Percentiles rank a stretch among this genome's conserved stretches.
Evolutionary conservation across 2,113 vertebrate species (phyloP).

Genomic region (Mellivora capensis): DNA sequence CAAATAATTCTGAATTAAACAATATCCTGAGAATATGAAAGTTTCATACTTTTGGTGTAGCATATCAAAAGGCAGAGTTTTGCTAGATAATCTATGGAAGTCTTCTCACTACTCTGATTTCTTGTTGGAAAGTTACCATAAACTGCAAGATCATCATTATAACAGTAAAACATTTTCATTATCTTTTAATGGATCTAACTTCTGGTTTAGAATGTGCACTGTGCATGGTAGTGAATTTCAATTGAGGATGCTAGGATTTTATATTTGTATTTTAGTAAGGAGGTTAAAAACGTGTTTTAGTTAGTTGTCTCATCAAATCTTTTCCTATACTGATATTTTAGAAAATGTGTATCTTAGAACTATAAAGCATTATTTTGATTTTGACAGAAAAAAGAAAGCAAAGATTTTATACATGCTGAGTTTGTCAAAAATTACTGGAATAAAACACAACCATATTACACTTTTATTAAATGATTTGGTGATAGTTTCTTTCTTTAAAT

Average conservation of each 20-base stretch:
- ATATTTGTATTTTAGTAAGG: neutral
- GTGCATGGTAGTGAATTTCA: neutral
- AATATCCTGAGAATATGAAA: neutral
- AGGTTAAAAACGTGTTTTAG: neutral
- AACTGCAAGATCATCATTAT: neutral
- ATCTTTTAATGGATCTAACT: slow-evolving; percentile 34
- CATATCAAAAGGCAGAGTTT: neutral
- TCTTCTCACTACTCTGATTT: neutral
- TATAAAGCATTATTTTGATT: neutral
- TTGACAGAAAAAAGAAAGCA: neutral
- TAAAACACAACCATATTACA: neutral
- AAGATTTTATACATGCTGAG: neutral
- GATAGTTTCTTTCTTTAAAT: neutral
- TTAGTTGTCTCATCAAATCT: neutral
- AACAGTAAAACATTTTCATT: slow-evolving; percentile 18
- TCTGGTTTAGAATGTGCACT: neutral
- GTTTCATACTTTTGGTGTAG: neutral
- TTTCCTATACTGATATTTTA: neutral
- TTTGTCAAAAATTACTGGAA: neutral
- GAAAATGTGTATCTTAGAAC: neutral
- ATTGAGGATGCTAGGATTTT: neutral
- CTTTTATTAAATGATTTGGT: neutral
- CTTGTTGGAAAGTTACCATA: neutral
- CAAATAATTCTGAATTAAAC: neutral
- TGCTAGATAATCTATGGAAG: neutral